Percentiles rank a stretch among this genome's conserved stretches.
phyloP scores from a whole-genome alignment of 2,888 invertebrate species.

The Tinea trinotella region DNA sequence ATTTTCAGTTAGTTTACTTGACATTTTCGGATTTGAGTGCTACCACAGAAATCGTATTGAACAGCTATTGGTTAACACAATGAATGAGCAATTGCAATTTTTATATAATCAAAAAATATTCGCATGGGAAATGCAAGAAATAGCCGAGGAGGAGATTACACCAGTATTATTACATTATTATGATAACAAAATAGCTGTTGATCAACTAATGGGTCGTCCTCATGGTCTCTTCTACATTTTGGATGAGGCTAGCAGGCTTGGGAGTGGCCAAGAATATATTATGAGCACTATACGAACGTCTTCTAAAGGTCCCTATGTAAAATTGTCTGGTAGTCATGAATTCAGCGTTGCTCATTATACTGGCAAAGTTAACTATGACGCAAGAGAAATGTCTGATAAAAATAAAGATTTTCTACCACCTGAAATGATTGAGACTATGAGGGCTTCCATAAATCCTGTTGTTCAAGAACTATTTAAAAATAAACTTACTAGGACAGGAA shows the following conservation, averaged over 20 bases:
- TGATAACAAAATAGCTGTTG: constrained; percentile 90
- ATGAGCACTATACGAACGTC: constrained; percentile 74
- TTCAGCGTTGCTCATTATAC: constrained; percentile 93
- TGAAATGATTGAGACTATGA: constrained; percentile 89
- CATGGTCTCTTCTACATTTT: constrained; percentile 87
- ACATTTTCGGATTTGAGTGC: constrained; percentile 95
- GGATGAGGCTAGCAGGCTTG: constrained; percentile 87
- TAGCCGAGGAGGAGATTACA: constrained; percentile 85
- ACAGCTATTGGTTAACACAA: constrained; percentile 89
- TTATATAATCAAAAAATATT: constrained; percentile 93
- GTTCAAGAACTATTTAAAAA: constrained; percentile 86
- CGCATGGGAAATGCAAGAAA: constrained; percentile 88
- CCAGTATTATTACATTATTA: constrained; percentile 82
- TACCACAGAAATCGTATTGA: constrained; percentile 88
- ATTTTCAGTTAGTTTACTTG: constrained; percentile 85
- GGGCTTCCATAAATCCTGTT: constrained; percentile 79
- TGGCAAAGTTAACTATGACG: constrained; percentile 89
- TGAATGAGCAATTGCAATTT: constrained; percentile 95
- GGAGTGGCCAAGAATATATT: constrained; percentile 79
- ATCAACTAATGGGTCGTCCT: constrained; percentile 88
- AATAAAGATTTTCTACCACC: constrained; percentile 93
- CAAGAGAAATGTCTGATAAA: constrained; percentile 86
- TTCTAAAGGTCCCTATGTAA: constrained; percentile 68
- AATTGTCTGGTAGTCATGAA: constrained; percentile 74
- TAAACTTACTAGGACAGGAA: constrained; percentile 89